Percentiles rank a stretch among this genome's conserved stretches.
These are phyloP conservation scores for Dendrolimus pini DNA, from an alignment of 2,888 invertebrate genomes.

Conservation along the genomic window DNA sequence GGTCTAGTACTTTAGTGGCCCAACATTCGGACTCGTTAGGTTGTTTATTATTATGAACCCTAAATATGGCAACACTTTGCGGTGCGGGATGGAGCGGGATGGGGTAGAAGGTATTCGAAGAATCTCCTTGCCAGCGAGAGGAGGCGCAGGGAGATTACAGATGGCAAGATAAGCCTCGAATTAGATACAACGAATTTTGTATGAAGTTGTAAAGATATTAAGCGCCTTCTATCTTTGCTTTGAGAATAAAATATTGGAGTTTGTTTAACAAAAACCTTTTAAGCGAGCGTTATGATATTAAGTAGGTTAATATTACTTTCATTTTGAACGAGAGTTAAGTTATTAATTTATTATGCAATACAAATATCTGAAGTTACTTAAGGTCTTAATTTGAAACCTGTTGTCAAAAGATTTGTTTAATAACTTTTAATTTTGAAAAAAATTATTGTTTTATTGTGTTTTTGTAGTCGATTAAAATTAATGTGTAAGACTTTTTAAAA, in stretches of 20 bases:
- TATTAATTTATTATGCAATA: constrained; percentile 4
- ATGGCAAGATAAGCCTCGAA: constrained; percentile 73
- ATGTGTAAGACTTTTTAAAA: too few species aligned
- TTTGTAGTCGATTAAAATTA: too few species aligned
- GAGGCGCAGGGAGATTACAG: constrained; percentile 59
- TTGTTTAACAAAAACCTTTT: constrained; percentile 47
- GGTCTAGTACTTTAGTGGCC: too few species aligned
- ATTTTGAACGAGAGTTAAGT: constrained; percentile 11
- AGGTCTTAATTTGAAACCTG: too few species aligned
- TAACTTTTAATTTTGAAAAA: too few species aligned
- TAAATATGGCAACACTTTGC: neutral
- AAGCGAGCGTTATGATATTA: constrained; percentile 10
- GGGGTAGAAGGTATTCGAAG: constrained; percentile 46
- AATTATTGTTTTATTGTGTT: too few species aligned
- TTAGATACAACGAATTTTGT: constrained; percentile 73
- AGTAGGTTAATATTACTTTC: neutral
- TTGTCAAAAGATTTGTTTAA: too few species aligned
- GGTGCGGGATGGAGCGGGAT: constrained; percentile 19
- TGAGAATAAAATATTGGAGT: constrained; percentile 65
- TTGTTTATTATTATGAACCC: too few species aligned
- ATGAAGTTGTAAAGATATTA: constrained; percentile 69
- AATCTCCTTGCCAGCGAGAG: constrained; percentile 48
- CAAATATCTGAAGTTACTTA: too few species aligned
- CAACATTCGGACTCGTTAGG: too few species aligned
- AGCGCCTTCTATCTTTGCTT: constrained; percentile 52